Base-by-base conservation (phyloP, 2,797 vertebrate genomes). In the Tokudaia tokunoshimensis region DNA sequence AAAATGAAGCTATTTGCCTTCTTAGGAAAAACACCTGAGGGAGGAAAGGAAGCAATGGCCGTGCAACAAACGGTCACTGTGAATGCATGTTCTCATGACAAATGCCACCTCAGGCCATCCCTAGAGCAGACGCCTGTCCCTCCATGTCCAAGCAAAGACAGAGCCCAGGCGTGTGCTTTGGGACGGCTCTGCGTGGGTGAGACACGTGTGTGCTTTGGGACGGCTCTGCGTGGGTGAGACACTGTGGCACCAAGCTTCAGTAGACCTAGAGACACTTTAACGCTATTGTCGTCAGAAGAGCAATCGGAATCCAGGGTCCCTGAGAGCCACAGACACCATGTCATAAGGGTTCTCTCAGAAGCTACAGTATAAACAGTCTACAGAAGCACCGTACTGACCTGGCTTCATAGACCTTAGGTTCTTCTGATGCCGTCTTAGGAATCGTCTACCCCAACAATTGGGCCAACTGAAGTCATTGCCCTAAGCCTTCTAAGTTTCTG, bases 401-500 rank as follows among this genome's bases (percentile, higher is more conserved):
- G 5, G 31, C 44, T 9, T 55, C 57, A 20, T 5, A 57, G 72
- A 22, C 6, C 26, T 1, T 11, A 41, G 80, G 19, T 19, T 81
- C 34, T 78, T 50, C 72, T 74, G 1, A 0, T 59, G 31, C 52
- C 76, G 9, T 70, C 59, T 26, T 34, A 17, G 75, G 17, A 17
- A 4, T 26, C 44, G 57, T 55, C 37, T 19, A 34, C 50, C 29
- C n/a, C n/a, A 52, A 76, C 79, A 91, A 63, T 3, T 75, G 47
- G 41, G 52, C 26, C 65, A 57, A 20, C 0, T n/a, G 44, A 31
- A 91, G 89, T 63, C 1, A 37, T 17, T 72, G 70, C 76, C 59
- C 47, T 93, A 80, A 81, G 34, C 57, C 92, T 93, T n/a, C 34
- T 29, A 37, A 74, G 11, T 78, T 88, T 59, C n/a, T 20, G n/a